These are phyloP conservation scores for Gymnothorax reevesii DNA, from an alignment of 2,797 vertebrate species.

Conservation along the genomic window DNA sequence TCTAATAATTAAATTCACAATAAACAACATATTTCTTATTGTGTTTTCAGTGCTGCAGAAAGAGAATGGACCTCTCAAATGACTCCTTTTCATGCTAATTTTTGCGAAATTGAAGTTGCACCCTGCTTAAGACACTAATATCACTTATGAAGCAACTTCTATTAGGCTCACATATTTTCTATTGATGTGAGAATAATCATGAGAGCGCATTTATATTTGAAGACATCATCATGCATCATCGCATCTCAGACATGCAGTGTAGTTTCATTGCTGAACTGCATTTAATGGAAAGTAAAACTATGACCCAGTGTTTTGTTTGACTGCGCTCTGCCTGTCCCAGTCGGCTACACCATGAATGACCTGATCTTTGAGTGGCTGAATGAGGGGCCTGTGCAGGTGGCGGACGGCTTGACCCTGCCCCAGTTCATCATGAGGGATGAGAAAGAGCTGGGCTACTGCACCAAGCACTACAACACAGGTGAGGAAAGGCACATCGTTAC, in stretches of 20 bases:
- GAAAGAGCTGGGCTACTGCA: slow-evolving; percentile 96
- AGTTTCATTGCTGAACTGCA: not conserved
- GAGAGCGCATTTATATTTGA: too few species aligned
- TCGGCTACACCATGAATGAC: slow-evolving; percentile 99
- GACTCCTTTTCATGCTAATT: too few species aligned
- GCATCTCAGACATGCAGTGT: not conserved
- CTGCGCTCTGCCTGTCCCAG: slow-evolving; percentile 60
- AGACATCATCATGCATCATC: not conserved
- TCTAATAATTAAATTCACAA: too few species aligned
- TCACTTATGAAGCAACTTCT: too few species aligned
- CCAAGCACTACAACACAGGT: slow-evolving; percentile 99
- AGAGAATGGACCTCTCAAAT: too few species aligned
- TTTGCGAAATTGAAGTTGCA: too few species aligned
- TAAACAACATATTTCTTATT: too few species aligned
- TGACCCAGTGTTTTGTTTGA: not conserved
- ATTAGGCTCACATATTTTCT: too few species aligned
- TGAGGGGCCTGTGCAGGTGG: slow-evolving; percentile 90
- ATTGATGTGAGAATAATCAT: too few species aligned
- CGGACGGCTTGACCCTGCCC: slow-evolving; percentile 92
- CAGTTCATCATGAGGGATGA: slow-evolving; percentile 97
- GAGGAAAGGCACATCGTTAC: slow-evolving; percentile 23
- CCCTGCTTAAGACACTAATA: too few species aligned
- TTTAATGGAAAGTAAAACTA: not conserved
- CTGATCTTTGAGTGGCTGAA: slow-evolving; percentile 97
- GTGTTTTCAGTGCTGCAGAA: too few species aligned